A percentile compares a stretch with the other conserved stretches of the same genome.
Evolutionary conservation across 1,140 invertebrate species (phyloP).

Genomic region (Brachystomella parvula): DNA sequence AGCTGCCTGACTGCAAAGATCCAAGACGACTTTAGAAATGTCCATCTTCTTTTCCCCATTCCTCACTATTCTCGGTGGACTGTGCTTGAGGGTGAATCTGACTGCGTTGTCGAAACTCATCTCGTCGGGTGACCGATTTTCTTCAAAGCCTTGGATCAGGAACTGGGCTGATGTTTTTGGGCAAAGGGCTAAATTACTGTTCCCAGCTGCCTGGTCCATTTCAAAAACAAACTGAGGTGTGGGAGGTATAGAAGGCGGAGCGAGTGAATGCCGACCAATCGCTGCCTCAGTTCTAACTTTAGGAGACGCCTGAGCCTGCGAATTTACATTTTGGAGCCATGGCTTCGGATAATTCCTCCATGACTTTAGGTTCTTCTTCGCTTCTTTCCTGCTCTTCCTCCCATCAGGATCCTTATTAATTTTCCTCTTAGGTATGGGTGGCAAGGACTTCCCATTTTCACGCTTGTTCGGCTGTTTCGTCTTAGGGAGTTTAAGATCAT

Average conservation of each 20-base stretch:
- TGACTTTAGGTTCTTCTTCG: too few relatives aligned
- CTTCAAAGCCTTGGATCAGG: not conserved
- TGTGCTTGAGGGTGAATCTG: not conserved
- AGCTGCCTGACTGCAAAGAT: not conserved
- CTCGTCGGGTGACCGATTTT: not conserved
- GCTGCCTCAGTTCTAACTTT: too few relatives aligned
- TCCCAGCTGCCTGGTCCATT: not conserved
- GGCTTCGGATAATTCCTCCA: slow-evolving; percentile 5
- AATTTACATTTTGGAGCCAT: not conserved
- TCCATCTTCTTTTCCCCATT: not conserved
- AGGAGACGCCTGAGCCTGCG: not conserved
- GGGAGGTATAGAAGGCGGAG: too few relatives aligned
- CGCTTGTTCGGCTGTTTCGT: too few relatives aligned
- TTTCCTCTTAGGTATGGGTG: too few relatives aligned
- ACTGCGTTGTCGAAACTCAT: not conserved
- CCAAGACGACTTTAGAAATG: not conserved
- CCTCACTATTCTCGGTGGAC: not conserved
- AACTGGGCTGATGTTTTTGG: not conserved
- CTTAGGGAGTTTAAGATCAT: too few relatives aligned
- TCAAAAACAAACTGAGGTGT: too few relatives aligned
- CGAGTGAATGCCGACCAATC: too few relatives aligned
- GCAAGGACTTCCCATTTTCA: too few relatives aligned
- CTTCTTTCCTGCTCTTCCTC: too few relatives aligned
- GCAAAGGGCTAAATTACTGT: not conserved
- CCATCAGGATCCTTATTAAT: not conserved